These are phyloP conservation scores for Boloria euphrosyne DNA, from an alignment of 2,888 invertebrate species.

Conservation along the genomic window DNA sequence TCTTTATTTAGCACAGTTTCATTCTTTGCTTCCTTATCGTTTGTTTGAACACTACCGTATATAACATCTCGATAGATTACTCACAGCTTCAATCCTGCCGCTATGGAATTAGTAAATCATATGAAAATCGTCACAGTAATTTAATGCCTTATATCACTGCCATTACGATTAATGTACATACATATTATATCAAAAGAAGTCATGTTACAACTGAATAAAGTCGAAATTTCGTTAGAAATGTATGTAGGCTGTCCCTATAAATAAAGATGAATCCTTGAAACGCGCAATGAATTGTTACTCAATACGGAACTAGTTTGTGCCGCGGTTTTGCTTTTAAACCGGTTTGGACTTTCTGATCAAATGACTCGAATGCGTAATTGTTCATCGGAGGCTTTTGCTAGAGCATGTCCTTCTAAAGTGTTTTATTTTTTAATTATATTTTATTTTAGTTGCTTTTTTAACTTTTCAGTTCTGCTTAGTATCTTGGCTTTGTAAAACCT, in stretches of 20 bases:
- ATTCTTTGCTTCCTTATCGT: background rate
- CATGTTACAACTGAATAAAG: background rate
- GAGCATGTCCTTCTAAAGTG: too few relatives aligned
- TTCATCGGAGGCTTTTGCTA: conserved; percentile 2
- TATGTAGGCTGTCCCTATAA: conserved; percentile 39
- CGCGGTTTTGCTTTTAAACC: conserved; percentile 42
- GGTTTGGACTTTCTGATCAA: conserved; percentile 39
- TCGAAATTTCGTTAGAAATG: conserved; percentile 9
- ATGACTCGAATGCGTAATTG: conserved; percentile 20
- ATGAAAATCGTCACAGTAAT: conserved; percentile 35
- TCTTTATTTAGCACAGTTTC: too few relatives aligned
- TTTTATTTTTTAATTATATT: too few relatives aligned
- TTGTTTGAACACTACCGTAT: background rate
- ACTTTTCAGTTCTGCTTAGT: too few relatives aligned
- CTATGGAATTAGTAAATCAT: conserved; percentile 30
- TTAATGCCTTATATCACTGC: conserved; percentile 36
- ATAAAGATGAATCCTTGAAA: conserved; percentile 47
- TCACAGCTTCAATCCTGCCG: background rate
- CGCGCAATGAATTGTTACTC: conserved; percentile 39
- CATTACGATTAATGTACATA: conserved; percentile 25
- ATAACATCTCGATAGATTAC: conserved; percentile 2
- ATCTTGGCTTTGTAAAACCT: too few relatives aligned
- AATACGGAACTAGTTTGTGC: conserved; percentile 41
- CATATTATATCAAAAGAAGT: background rate
- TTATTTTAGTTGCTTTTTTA: too few relatives aligned